Base-by-base conservation (phyloP, 2,888 invertebrate species). In the Dasysyrphus albostriatus region DNA sequence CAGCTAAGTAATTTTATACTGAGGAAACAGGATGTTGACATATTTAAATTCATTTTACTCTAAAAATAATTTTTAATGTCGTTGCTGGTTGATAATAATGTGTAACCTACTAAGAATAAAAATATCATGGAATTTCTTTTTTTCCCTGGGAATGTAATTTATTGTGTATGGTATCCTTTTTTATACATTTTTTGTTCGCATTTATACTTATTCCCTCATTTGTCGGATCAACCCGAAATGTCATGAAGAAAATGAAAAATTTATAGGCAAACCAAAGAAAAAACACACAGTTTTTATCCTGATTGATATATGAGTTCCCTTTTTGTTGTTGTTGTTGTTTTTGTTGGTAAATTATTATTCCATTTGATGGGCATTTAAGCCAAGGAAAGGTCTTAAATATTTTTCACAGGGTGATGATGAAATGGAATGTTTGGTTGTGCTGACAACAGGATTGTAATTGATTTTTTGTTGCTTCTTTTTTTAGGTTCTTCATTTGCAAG, bases 361-460 rank as follows among this genome's bases (percentile, higher is more conserved):
- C 54, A 61, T 78, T 78, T 78, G 78, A 63, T 63, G 72, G 63
- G 63, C 72, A 63, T 78, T 72, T 72, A 72, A 78, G 78, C 54
- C 63, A 39, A 29, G 24, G 24, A 69, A 37, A 51, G 51, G 44
- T 47, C 34, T 44, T 54, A 72, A 63, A 67, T 34, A 42, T 67
- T 67, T 67, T 34, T 32, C 34, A 49, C 14, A 37, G 5, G 32
- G 24, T 59, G 37, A 16, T 44, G 51, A 51, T 42, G 39, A 54
- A 54, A 61, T 78, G 44, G 29, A 72, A 69, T 69, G 34, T 69
- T 51, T 70, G 51, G 42, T 3, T 78, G 34, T 70, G 51, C 51
- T 72, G 61, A 72, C 70, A 69, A 69, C 54, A 39, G 51, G 37
- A 69, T 69, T 51, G 51, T 51, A 69, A 51, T 69, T 69, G 51